These are phyloP conservation scores for Chloroclysta siterata DNA, from an alignment of 2,888 invertebrate genomes.

Conservation along the genomic window DNA sequence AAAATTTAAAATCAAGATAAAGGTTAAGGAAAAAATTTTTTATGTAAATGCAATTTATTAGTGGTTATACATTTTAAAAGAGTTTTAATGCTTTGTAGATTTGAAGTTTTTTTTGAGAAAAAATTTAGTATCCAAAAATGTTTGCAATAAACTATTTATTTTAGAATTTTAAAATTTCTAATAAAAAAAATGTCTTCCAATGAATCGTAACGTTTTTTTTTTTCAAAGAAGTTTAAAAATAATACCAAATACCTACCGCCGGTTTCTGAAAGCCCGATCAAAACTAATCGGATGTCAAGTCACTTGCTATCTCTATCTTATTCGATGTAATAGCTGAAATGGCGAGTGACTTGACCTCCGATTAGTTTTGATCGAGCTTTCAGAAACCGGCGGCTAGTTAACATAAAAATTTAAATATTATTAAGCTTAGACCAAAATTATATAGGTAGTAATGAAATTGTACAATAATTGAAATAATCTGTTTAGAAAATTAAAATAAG, in stretches of 20 bases:
- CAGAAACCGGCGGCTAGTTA: too few relatives aligned
- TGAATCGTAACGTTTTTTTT: conserved; percentile 18
- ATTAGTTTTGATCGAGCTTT: too few relatives aligned
- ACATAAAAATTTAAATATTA: not conserved
- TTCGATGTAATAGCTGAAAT: too few relatives aligned
- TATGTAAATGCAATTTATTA: not conserved
- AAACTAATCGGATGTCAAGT: too few relatives aligned
- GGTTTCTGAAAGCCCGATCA: too few relatives aligned
- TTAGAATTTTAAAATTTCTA: conserved; percentile 19
- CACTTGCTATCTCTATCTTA: too few relatives aligned
- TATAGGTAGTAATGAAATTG: conserved; percentile 7
- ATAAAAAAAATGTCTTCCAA: conserved; percentile 32
- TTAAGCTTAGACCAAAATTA: conserved; percentile 21
- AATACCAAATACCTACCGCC: too few relatives aligned
- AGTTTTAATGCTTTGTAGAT: too few relatives aligned
- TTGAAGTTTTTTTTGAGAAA: too few relatives aligned
- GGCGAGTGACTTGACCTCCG: too few relatives aligned
- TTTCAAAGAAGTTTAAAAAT: not conserved
- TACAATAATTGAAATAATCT: conserved; percentile 5
- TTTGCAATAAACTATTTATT: not conserved
- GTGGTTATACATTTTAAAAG: not conserved
- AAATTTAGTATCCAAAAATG: not conserved
- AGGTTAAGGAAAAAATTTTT: not conserved
- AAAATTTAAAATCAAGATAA: not conserved
- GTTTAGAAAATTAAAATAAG: not conserved